Conservation (phyloP, 2,888 invertebrate genomes). For the Antitype chi region DNA sequence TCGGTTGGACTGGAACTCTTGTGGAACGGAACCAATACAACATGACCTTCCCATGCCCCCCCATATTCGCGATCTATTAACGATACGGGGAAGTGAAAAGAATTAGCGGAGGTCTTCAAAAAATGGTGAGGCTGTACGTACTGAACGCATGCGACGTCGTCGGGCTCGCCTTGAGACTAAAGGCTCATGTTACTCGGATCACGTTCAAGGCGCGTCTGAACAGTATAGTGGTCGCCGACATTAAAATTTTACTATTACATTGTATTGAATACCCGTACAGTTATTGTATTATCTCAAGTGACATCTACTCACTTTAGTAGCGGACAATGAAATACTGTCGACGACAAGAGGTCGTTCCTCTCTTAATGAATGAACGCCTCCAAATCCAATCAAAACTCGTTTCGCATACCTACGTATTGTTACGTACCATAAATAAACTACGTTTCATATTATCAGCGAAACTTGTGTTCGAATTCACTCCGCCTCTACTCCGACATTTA, state of each 20-base stretch:
- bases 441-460: slow-evolving; percentile 76
- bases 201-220: slow-evolving; percentile 87
- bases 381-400: slow-evolving; percentile 75
- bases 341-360: slow-evolving; percentile 67
- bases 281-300: slow-evolving; percentile 62
- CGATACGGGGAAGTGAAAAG: slow-evolving; percentile 70
- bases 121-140: slow-evolving; percentile 76
- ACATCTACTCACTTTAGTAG: slow-evolving; percentile 57
- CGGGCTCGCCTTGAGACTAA: slow-evolving; percentile 86
- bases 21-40: slow-evolving; percentile 81
- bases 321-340: slow-evolving; percentile 56
- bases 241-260: slow-evolving; percentile 77
- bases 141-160: slow-evolving; percentile 81
- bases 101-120: slow-evolving; percentile 77
- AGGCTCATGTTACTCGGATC: slow-evolving; percentile 89
- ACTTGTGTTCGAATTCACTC: slow-evolving; percentile 78
- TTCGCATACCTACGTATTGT: slow-evolving; percentile 71
- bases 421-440: slow-evolving; percentile 76
- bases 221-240: slow-evolving; percentile 78
- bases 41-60: slow-evolving; percentile 75
- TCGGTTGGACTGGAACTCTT: slow-evolving; percentile 85
- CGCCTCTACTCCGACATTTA: slow-evolving; percentile 84
- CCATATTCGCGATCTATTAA: slow-evolving; percentile 67
- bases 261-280: slow-evolving; percentile 72
- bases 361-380: slow-evolving; percentile 71